Evolutionary conservation across 2,797 vertebrate species (phyloP).

Genomic region (Enteromius anoplus): DNA sequence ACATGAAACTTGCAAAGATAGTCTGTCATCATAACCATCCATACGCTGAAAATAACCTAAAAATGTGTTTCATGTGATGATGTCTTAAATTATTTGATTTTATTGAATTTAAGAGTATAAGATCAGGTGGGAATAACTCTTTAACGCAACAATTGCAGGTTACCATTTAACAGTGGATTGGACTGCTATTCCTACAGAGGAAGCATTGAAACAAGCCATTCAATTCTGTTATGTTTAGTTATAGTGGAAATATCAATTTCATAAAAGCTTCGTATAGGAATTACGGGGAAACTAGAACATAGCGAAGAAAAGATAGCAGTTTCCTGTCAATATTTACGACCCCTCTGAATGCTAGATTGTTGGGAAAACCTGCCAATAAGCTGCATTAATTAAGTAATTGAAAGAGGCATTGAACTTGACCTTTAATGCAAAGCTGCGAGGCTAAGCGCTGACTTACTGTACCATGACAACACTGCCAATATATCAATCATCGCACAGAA

Average conservation of each 20-base stretch:
- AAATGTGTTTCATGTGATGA: neutral
- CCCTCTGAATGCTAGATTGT: neutral
- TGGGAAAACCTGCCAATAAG: neutral
- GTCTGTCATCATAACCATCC: neutral
- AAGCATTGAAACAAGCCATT: neutral
- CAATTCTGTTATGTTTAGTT: neutral
- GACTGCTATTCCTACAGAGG: neutral
- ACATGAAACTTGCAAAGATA: neutral
- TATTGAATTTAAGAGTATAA: neutral
- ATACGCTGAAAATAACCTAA: neutral
- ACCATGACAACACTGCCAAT: constrained; percentile 13
- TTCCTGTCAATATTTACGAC: neutral
- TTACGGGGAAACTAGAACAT: neutral
- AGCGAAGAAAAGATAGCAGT: neutral
- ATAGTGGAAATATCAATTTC: neutral
- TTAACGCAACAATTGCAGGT: neutral
- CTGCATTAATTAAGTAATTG: constrained; percentile 4
- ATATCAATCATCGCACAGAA: constrained; percentile 3
- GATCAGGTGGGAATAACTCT: neutral
- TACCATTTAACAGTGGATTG: neutral
- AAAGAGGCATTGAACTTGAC: constrained; percentile 5
- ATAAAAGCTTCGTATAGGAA: neutral
- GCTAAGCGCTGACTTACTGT: neutral
- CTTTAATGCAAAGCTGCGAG: neutral
- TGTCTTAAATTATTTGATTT: neutral